Base-by-base conservation (phyloP, 2,797 vertebrate species). In the Chaetodon trifasciatus region DNA sequence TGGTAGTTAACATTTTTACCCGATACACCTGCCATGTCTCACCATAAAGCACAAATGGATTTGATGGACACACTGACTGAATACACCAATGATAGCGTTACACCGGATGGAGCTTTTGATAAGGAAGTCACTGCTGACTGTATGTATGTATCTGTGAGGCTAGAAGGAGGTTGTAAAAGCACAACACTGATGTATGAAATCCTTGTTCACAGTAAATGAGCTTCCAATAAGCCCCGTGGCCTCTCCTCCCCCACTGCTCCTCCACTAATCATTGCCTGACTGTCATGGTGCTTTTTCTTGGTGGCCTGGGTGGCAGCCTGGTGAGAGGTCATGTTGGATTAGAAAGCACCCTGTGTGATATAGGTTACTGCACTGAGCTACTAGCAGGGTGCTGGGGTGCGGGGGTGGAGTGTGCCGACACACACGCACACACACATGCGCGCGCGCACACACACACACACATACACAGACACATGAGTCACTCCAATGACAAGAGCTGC, bases 271-370 rank as follows among this genome's bases (percentile, higher is more conserved):
- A 91, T 83, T 52, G 84, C 72, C 74, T 84, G 87, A 85, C 86
- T 90, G 89, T 87, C 85, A 74, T 42, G 79, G 81, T 76, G 83
- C 57, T 74, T 84, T 44, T 72, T 75, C 79, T 74, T 49, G 79
- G 79, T 85, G 75, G 74, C 78, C 82, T 12, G 79, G 64, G 84
- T 73, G 74, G 82, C 49, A 46, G 79, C 86, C 82, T 87, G 88
- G 88, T 63, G 92, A 92, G 88, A 91, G 90, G 89, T 95, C 94
- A 82, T 87, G 88, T 93, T 91, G 88, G 88, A 95, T 96, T 95
- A 95, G 91, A 89, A 78, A 79, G 82, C 76, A n/a, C 77, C 83
- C 89, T 85, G 86, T 89, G 91, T 94, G 95, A 94, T 94, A 92
- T 91, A 94, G 94, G 94, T 94, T 94, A 92, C 83, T 52, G 78